These are phyloP conservation scores for Druon quercuslanigerum DNA, from an alignment of 1,140 invertebrate species.

Conservation along the genomic window DNA sequence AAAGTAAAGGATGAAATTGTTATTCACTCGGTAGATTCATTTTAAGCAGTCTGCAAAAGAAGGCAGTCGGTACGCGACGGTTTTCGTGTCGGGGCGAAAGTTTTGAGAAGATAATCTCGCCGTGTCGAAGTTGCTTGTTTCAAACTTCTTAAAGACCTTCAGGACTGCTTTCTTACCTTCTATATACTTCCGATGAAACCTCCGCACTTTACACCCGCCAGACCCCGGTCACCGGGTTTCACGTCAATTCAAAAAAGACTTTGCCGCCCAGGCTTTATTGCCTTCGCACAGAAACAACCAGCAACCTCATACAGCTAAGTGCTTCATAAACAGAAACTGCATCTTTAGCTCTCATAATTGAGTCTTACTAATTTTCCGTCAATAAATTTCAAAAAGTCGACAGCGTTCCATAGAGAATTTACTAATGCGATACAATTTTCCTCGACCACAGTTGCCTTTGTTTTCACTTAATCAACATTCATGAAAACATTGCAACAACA, in stretches of 20 bases:
- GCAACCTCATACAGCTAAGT: constrained; percentile 22
- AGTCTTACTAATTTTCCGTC: constrained; percentile 4
- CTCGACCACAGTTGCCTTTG: not conserved
- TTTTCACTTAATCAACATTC: not conserved
- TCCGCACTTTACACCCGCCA: not conserved
- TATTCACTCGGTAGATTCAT: not conserved
- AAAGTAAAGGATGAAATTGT: not conserved
- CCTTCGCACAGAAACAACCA: not conserved
- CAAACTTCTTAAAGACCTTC: constrained; percentile 4
- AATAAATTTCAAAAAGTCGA: constrained; percentile 6
- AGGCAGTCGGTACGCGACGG: not conserved
- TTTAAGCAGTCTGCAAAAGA: not conserved
- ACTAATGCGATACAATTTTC: not conserved
- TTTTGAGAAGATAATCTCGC: constrained; percentile 36
- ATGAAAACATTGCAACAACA: not conserved
- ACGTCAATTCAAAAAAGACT: constrained; percentile 22
- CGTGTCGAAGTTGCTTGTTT: constrained; percentile 37
- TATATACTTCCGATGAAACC: constrained; percentile 32
- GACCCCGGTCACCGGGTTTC: not conserved
- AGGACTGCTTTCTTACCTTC: constrained; percentile 6
- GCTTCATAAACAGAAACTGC: constrained; percentile 2
- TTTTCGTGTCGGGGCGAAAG: constrained; percentile 11
- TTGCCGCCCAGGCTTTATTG: constrained; percentile 6
- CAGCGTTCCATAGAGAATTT: not conserved
- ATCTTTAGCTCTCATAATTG: not conserved